Evolutionary conservation across 2,888 invertebrate genomes (phyloP).

Genomic region (Troides oblongomaculatus): DNA sequence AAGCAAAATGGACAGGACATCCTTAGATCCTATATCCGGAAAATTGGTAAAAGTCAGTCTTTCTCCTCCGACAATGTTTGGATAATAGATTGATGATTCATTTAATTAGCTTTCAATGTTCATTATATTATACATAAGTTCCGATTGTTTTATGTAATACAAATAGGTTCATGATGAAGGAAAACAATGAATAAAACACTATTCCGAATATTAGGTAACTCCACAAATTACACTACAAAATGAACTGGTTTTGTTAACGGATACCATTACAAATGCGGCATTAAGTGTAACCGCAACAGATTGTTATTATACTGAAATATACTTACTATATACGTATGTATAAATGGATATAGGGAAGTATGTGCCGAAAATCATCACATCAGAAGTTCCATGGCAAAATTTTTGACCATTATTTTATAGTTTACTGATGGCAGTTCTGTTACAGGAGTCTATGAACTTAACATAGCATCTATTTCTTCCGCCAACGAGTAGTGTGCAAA

Average conservation of each 20-base stretch:
- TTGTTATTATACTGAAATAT: background rate
- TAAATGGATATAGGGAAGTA: background rate
- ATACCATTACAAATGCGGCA: conserved; percentile 10
- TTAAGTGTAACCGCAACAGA: conserved; percentile 9
- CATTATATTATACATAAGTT: background rate
- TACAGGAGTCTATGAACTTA: too few species aligned
- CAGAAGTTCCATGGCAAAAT: background rate
- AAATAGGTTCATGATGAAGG: background rate
- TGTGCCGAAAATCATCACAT: background rate
- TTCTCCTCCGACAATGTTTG: too few species aligned
- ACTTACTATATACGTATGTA: background rate
- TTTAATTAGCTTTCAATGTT: too few species aligned
- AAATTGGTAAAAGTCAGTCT: too few species aligned
- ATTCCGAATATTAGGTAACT: conserved; percentile 10
- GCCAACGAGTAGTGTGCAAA: too few species aligned
- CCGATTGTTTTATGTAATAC: background rate
- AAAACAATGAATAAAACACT: conserved; percentile 22
- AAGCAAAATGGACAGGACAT: too few species aligned
- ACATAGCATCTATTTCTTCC: too few species aligned
- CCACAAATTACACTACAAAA: conserved; percentile 19
- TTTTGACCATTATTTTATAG: too few species aligned
- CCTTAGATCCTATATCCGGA: too few species aligned
- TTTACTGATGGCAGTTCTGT: too few species aligned
- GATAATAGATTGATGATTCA: too few species aligned
- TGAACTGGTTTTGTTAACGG: conserved; percentile 21